These are phyloP conservation scores for Passer domesticus DNA, from an alignment of 2,113 vertebrate genomes.

Conservation along the genomic window DNA sequence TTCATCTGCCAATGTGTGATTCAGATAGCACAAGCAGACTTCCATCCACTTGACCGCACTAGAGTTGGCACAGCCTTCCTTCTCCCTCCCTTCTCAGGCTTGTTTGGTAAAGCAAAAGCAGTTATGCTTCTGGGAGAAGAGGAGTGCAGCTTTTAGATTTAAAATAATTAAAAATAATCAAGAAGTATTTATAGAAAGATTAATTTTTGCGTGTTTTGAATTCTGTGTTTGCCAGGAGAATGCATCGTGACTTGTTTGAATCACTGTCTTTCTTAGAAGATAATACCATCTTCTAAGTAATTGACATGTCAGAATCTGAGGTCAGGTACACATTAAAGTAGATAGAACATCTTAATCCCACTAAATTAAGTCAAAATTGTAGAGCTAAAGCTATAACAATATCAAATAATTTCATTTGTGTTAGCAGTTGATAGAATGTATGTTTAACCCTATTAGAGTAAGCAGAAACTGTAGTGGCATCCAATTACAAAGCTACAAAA, in stretches of 20 bases:
- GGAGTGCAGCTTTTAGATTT: not conserved
- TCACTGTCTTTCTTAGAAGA: not conserved
- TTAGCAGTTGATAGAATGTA: not conserved
- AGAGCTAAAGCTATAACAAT: not conserved
- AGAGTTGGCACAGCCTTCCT: conserved; percentile 61
- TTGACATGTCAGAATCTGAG: not conserved
- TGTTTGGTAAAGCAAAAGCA: not conserved
- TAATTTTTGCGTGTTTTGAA: not conserved
- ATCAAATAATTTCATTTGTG: not conserved
- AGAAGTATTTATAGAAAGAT: not conserved
- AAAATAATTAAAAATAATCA: not conserved
- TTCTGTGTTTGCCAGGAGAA: not conserved
- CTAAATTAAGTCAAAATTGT: not conserved
- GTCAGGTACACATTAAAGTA: not conserved
- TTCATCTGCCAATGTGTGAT: conserved; percentile 64
- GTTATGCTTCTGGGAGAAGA: not conserved
- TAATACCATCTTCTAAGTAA: not conserved
- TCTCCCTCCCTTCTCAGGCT: conserved; percentile 28
- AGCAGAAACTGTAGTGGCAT: not conserved
- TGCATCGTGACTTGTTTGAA: not conserved
- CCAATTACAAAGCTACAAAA: not conserved
- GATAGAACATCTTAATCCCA: not conserved
- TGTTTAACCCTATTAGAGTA: not conserved
- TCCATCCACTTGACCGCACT: conserved; percentile 71
- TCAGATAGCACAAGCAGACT: conserved; percentile 70